These are phyloP conservation scores for Campopleginae sp. DNA, from an alignment of 2,888 invertebrate species.

Conservation along the genomic window DNA sequence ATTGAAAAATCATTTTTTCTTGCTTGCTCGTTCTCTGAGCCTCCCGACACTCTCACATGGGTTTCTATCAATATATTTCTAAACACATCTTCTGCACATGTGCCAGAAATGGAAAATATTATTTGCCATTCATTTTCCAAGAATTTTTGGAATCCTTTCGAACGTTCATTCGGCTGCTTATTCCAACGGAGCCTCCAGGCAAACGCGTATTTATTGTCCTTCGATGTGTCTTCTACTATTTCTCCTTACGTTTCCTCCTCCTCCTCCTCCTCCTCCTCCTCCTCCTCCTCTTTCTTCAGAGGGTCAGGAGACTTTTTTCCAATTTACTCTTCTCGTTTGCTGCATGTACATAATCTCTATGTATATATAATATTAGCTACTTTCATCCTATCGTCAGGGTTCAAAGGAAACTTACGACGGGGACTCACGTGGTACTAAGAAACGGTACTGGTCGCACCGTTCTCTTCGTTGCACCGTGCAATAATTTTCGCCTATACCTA, in stretches of 20 bases:
- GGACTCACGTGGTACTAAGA: constrained; percentile 50
- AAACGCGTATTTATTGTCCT: constrained; percentile 9
- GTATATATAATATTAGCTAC: constrained; percentile 49
- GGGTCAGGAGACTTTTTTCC: constrained; percentile 28
- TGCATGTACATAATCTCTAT: constrained; percentile 4
- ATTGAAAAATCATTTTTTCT: constrained; percentile 1
- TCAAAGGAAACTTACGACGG: constrained; percentile 51
- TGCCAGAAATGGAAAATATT: background rate
- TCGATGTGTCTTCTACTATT: background rate
- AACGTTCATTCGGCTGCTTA: background rate
- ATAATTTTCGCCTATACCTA: background rate
- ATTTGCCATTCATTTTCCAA: background rate
- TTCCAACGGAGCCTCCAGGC: constrained; percentile 3
- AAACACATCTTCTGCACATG: too few species aligned
- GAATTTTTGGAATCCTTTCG: background rate
- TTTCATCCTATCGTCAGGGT: constrained; percentile 53
- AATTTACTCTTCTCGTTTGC: constrained; percentile 30
- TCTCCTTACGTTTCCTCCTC: background rate
- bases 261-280: constrained; percentile 16
- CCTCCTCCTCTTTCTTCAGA: constrained; percentile 22
- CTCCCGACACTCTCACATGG: background rate
- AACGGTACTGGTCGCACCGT: constrained; percentile 57
- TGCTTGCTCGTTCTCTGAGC: background rate
- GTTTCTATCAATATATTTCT: background rate
- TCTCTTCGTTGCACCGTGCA: constrained; percentile 34